These are phyloP conservation scores for Nomada lathburiana DNA, from an alignment of 2,888 invertebrate species.

Conservation along the genomic window DNA sequence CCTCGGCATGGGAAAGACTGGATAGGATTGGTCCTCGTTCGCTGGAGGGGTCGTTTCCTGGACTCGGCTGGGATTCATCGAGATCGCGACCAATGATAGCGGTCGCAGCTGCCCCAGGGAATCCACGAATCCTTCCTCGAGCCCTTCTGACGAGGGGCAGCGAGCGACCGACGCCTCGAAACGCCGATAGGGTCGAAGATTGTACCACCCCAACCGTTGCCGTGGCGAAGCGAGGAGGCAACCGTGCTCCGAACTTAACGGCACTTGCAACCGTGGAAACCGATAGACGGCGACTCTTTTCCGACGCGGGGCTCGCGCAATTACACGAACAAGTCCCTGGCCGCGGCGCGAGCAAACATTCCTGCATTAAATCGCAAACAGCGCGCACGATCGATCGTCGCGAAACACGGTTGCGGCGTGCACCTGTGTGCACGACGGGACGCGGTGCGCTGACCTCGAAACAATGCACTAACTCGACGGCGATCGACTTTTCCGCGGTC, in stretches of 20 bases:
- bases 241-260: conserved; percentile 3
- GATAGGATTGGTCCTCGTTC: conserved; percentile 82
- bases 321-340: background rate
- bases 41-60: conserved; percentile 79
- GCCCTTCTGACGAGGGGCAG: conserved; percentile 35
- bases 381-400: conserved; percentile 24
- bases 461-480: conserved; percentile 34
- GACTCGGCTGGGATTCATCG: conserved; percentile 78
- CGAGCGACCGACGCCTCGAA: conserved; percentile 35
- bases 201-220: conserved; percentile 20
- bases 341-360: conserved; percentile 5
- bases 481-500: conserved; percentile 28
- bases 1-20: conserved; percentile 46
- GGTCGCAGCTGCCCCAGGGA: conserved; percentile 79
- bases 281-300: background rate
- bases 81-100: conserved; percentile 84
- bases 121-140: conserved; percentile 58
- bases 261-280: conserved; percentile 4
- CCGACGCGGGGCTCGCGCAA: background rate
- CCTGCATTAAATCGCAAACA: conserved; percentile 11
- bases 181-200: conserved; percentile 39
- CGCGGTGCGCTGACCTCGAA: conserved; percentile 40
- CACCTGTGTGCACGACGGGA: conserved; percentile 26
- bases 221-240: background rate
- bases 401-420: conserved; percentile 8